Base-by-base conservation (phyloP, 2,113 vertebrate species). In the Oryzias curvinotus region DNA sequence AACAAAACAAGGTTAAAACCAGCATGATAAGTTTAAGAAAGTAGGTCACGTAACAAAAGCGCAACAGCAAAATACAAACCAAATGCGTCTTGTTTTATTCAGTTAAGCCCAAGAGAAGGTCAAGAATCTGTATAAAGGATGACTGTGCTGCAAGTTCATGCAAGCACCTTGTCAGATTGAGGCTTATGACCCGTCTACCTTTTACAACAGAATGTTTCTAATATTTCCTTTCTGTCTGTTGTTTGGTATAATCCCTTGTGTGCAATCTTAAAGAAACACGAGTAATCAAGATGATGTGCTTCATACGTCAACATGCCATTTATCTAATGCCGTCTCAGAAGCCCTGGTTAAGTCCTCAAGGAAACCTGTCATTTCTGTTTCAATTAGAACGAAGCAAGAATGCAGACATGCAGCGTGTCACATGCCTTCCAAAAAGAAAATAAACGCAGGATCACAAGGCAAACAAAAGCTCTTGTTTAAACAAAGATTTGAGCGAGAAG, bases 251-350 rank as follows among this genome's bases (percentile, higher is more conserved):
- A 36, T 36, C 10, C 36, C 36, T 36, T 36, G 36, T 36, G 14
- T 7, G 13, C 17, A 17, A 62, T 46, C 18, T 55, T 6, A 3
- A 1, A 4, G 5, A 56, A 57, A 47, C 44, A 47, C 5, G 7
- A 53, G 17, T 23, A 41, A 46, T 36, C 17, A 5, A 26, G 45
- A 16, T 23, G 23, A 13, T 23, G 19, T 46, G 61, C 14, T 14
- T 67, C 55, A 73, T 68, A 68, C 59, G 71, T 69, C 54, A 68
- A 17, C 61, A 57, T 36, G 57, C 36, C 26, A 61, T 23, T 64
- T 36, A 56, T 19, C 4, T 18, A 3, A 7, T 48, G 18, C 16
- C 1, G 2, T 4, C 10, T 42, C 18, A 19, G 18, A 14, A 23
- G 1, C 14, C 36, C 19, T 45, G 4, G 4, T 41, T 21, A 17